Base-by-base conservation (phyloP, 2,797 vertebrate genomes). In the Remorina albescens region DNA sequence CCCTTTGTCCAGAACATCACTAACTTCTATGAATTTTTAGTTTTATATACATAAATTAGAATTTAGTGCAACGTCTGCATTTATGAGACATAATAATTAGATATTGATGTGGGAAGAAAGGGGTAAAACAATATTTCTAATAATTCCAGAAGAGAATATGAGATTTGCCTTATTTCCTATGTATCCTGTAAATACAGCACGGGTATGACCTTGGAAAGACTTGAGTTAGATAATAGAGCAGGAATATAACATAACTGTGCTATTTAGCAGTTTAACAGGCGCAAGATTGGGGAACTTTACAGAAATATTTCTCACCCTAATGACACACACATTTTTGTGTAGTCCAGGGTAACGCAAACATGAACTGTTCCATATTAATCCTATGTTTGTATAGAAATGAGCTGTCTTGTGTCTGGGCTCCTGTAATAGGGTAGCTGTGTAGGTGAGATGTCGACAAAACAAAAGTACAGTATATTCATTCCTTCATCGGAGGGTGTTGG, bases 1-100 rank as follows among this genome's bases (percentile, higher is more conserved):
- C n/a, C 65, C 67, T 62, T 62, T 80, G 71, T 74, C 55, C 69
- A 74, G 32, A 56, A 30, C 41, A 61, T 39, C 16, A 34, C 15
- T 62, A 18, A 21, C 15, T 53, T 50, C 67, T 49, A 16, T 54
- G 8, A 50, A 23, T 72, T 46, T 23, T 74, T 55, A 71, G 2
- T n/a, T n/a, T n/a, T n/a, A n/a, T n/a, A n/a, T n/a, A 84, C 53
- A 72, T n/a, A n/a, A n/a, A n/a, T n/a, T n/a, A 23, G 41, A 55
- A 58, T 78, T 83, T 51, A 25, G 30, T 74, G 32, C 19, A 49
- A 30, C 28, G 53, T 57, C 23, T 41, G 15, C 65, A 53, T 39
- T 53, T 46, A 80, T 57, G 13, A 32, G 1, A 13, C 60, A 30
- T 60, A n/a, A 41, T 23, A 44, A 34, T 18, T 57, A 9, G 1